Conservation (phyloP, 2,797 vertebrate genomes). For the Anabas testudineus region DNA sequence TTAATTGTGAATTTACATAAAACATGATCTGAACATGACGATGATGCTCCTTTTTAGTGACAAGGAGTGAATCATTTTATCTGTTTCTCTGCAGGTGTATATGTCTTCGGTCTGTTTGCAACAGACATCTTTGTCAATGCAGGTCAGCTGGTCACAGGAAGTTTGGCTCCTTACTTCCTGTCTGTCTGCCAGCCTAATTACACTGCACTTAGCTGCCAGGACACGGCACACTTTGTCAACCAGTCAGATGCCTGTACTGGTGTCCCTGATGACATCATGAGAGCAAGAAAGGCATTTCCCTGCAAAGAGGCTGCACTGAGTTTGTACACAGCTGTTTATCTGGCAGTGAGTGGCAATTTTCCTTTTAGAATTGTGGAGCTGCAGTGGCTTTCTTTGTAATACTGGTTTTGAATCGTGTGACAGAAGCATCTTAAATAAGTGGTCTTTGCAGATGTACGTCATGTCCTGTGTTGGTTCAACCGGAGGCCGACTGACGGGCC, state of each 20-base stretch:
- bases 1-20: too few relatives aligned
- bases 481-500: constrained; percentile 90
- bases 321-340: constrained; percentile 91
- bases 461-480: constrained; percentile 90
- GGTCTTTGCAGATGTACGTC: constrained; percentile 82
- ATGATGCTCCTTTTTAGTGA: too few relatives aligned
- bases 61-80: constrained; percentile 65
- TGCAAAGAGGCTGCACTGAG: constrained; percentile 96
- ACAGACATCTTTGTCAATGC: constrained; percentile 96
- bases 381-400: too few relatives aligned
- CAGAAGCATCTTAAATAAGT: background rate
- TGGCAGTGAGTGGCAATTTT: constrained; percentile 91
- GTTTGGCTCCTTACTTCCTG: constrained; percentile 72
- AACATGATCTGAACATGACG: too few relatives aligned
- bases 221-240: constrained; percentile 87
- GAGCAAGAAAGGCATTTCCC: constrained; percentile 93
- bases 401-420: too few relatives aligned
- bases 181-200: constrained; percentile 91
- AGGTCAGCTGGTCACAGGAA: constrained; percentile 87
- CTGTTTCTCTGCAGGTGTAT: constrained; percentile 86
- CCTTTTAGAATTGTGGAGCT: too few relatives aligned
- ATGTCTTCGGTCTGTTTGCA: constrained; percentile 92
- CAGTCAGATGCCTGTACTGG: constrained; percentile 91
- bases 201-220: constrained; percentile 91
- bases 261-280: constrained; percentile 88